Base-by-base conservation (phyloP, 2,113 vertebrate genomes). In the Dicrurus megarhynchus region DNA sequence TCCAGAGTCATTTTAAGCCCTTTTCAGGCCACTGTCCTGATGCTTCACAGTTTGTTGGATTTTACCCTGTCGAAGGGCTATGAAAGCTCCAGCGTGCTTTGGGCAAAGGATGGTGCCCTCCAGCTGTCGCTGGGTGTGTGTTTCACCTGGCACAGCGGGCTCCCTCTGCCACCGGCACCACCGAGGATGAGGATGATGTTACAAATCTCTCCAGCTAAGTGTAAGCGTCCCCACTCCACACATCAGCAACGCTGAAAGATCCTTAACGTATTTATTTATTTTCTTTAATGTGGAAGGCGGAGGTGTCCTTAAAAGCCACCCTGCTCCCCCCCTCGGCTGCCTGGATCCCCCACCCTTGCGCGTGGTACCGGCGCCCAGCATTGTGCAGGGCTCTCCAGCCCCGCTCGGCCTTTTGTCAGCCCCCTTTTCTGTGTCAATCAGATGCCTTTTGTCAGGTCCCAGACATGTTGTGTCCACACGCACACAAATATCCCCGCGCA, bases 401-500 rank as follows among this genome's bases (percentile, higher is more conserved):
- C 89, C 11, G 68, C 93, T 93, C 20, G 85, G 95, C 94, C 96
- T 97, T 96, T 95, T 95, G 93, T 95, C 96, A 89, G 95, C 93
- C 88, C 92, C 93, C 91, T 97, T 96, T 97, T 95, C 96, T 95
- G 80, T 87, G 94, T 95, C 95, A 93, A 95, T 95, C 95, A 93
- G 76, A 16, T 63, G 86, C 71, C 94, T 93, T 96, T 97, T 96
- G 94, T 96, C 94, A 9, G 68, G 47, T 53, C 93, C 89, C 94
- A 95, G 95, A 95, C 96, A 87, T 93, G 94, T 97, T 96, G 96
- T 95, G 92, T 93, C 94, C 91, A 97, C 96, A 96, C 42, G 46
- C 92, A 76, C 90, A 93, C 92, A 94, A 94, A 95, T 50, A 57
- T 67, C 74, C 61, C 94, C 35, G 87, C 6, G 71, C 89, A 28